Evolutionary conservation across 2,797 vertebrate species (phyloP), one percentile per base, ranked within the genome.

Genomic region (Megaceryle alcyon): DNA sequence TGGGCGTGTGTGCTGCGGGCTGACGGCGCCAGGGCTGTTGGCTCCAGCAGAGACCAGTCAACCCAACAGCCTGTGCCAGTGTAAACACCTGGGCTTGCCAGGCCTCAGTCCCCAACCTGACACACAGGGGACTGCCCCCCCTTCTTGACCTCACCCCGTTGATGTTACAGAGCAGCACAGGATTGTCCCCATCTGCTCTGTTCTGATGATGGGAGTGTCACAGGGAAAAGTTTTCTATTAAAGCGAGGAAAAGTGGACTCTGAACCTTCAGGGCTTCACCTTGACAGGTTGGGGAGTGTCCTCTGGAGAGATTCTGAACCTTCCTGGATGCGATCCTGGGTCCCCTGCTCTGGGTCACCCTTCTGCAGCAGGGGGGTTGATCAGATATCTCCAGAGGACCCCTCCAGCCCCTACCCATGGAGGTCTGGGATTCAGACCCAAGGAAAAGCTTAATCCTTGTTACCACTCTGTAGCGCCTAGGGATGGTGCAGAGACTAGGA

Each of bases 1-100:
- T 2, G 20, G 56, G 33, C 0, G 2, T 2, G 0, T 5, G 49
- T 46, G 60, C 43, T 4, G 0, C 1, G 10, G 10, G 31, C 49
- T 59, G 39, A 8, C 25, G 9, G 68, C 2, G 2, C 48, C 12
- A 61, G 1, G 6, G 21, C 65, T 28, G n/a, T 9, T 3, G 8
- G 33, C 7, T 18, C 51, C 0, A 15, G 69, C 63, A 53, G 59
- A 28, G 9, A 20, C 26, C 0, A 0, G 43, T 6, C 6, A 8
- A 19, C 5, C 37, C 14, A 3, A 13, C 13, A n/a, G 73, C 73
- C 16, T 0, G 3, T 31, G 43, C 33, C 70, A 14, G 37, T 8
- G 51, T 10, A 43, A 68, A 44, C 66, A 49, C 3, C 2, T 2
- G 39, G 19, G 14, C 12, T 33, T 37, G 65, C 85, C 48, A 17